These are phyloP conservation scores for Antedon bifida DNA, from an alignment of 35 echinoderm and acorn worm genomes.

Conservation along the genomic window DNA sequence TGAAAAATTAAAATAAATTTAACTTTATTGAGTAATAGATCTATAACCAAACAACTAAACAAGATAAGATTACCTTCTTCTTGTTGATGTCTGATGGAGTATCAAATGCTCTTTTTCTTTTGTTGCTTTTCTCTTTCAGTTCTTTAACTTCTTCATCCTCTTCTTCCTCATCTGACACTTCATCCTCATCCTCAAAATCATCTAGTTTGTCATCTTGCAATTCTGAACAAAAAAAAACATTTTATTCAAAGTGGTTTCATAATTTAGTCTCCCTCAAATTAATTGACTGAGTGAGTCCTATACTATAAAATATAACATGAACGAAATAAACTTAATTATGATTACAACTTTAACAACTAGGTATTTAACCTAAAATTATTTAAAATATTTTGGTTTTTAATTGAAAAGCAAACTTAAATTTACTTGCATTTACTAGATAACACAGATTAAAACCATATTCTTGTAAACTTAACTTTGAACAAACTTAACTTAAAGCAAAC, in stretches of 20 bases:
- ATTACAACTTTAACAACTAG: no score
- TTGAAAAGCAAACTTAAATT: slow-evolving; percentile 14
- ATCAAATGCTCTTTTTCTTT: neutral
- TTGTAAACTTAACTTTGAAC: no score
- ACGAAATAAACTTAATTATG: no score
- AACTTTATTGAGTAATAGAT: no score
- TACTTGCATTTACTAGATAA: no score
- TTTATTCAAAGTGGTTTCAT: neutral
- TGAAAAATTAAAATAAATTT: no score
- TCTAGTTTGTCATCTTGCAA: slow-evolving; percentile 25
- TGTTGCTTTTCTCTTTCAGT: neutral
- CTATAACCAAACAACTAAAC: no score
- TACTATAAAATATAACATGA: no score
- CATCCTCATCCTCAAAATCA: slow-evolving; percentile 15
- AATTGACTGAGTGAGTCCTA: no score
- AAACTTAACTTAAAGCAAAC: neutral
- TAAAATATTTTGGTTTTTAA: no score
- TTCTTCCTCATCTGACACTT: neutral
- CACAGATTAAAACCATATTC: no score
- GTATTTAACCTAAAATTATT: no score
- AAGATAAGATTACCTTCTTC: neutral
- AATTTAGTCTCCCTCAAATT: neutral
- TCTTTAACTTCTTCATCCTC: neutral
- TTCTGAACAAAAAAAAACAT: slow-evolving; percentile 7
- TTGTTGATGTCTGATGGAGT: neutral